Evolutionary conservation across 2,888 invertebrate genomes (phyloP), one percentile per base, ranked within the genome.

Genomic region (Smittia aterrima): DNA sequence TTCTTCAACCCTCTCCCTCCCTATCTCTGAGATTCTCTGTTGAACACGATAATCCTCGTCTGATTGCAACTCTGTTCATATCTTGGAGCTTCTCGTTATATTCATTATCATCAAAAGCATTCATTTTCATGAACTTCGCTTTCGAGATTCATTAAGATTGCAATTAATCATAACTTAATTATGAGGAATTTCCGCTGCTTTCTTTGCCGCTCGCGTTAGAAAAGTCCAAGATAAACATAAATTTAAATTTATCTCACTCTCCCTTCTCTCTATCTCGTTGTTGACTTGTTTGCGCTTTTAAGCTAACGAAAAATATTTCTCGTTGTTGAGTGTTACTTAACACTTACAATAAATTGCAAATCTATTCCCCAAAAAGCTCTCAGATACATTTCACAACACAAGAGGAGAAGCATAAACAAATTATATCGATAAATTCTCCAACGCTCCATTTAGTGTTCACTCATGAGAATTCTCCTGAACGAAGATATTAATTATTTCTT

Each of bases 101-200:
- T 47, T 47, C 47, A 47, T 47, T 47, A 47, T 47, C 47, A 47
- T n/a, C 47, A 47, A 11, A 47, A 47, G 16, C 47, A 47, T 38
- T 38, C 9, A 38, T 47, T n/a, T 47, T 47, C 47, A 47, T 47
- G 16, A 47, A 47, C 47, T 47, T 47, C 47, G 16, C 47, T 47
- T 47, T 47, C 47, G 16, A 47, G 47, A 47, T 16, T 47, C 47
- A 16, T 47, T 47, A 47, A 47, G 47, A 47, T 3, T 47, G 47
- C 47, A 47, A 47, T 47, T 47, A 47, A 47, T 47, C 47, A 47
- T 47, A 47, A 47, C 16, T 47, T 47, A 47, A 47, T 47, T 47
- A 47, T 47, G 11, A 47, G 11, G 11, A 47, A 47, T 47, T 47
- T n/a, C 11, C 16, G 47, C 16, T 47, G 47, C 47, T 47, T 47